Conservation (phyloP, 2,888 invertebrate genomes). For the Formica aserva region DNA sequence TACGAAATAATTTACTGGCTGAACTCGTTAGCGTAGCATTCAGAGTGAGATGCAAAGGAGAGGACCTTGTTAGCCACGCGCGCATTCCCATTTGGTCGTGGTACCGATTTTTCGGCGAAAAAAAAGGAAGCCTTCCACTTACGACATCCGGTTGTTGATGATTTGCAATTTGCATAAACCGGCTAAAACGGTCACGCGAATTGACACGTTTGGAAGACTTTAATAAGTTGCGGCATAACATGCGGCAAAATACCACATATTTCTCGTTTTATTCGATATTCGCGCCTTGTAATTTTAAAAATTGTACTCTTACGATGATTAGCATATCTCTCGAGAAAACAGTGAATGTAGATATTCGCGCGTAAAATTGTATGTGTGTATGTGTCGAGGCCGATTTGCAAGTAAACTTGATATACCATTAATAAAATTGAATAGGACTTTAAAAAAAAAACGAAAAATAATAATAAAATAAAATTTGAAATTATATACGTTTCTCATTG, state of each 20-base stretch:
- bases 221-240: constrained; percentile 50
- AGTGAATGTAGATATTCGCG: constrained; percentile 29
- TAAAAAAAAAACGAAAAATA: not conserved
- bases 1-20: constrained; percentile 79
- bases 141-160: constrained; percentile 57
- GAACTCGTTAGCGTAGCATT: constrained; percentile 76
- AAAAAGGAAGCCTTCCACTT: constrained; percentile 23
- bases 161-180: constrained; percentile 67
- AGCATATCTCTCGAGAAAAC: not conserved
- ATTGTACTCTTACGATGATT: not conserved
- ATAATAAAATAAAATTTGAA: not conserved
- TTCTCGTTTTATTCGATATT: constrained; percentile 33
- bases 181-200: constrained; percentile 35
- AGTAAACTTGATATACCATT: constrained; percentile 8
- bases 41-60: constrained; percentile 68
- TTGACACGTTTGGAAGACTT: constrained; percentile 67
- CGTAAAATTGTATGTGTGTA: not conserved
- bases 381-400: not conserved
- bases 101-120: constrained; percentile 58
- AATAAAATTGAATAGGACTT: not conserved
- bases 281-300: constrained; percentile 27
- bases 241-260: not conserved
- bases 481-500: not conserved
- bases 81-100: constrained; percentile 25
- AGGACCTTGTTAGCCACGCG: constrained; percentile 71